phyloP scores from a whole-genome alignment of 2,888 invertebrate species.

The Serrognathus titanus region DNA sequence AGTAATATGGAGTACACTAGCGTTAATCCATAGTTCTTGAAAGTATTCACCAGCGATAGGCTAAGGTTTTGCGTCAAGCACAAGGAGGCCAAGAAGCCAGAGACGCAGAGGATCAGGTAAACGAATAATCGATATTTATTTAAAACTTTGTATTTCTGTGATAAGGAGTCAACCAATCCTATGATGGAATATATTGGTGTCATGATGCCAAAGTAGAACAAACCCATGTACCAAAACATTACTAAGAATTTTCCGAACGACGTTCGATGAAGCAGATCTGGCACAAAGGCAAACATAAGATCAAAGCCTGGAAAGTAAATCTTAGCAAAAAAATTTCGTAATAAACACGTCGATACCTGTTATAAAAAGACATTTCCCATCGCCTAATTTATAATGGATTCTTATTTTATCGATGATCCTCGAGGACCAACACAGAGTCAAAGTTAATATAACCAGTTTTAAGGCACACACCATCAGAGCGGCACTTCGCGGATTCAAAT shows the following conservation, averaged over 20 bases:
- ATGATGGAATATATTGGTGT: conserved; percentile 13
- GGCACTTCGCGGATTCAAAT: conserved; percentile 8
- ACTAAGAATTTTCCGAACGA: conserved; percentile 7
- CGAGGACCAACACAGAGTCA: conserved; percentile 2
- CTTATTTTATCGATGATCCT: conserved; percentile 3
- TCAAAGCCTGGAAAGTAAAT: conserved; percentile 4
- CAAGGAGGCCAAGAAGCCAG: conserved; percentile 9
- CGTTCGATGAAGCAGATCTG: conserved; percentile 9
- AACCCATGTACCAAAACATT: conserved; percentile 16
- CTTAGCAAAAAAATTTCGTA: neutral
- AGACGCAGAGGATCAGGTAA: conserved; percentile 9
- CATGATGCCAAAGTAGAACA: conserved; percentile 8
- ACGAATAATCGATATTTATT: conserved; percentile 8
- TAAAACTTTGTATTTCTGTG: conserved; percentile 14
- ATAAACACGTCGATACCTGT: neutral
- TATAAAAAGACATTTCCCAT: conserved; percentile 7
- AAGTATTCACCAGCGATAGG: conserved; percentile 9
- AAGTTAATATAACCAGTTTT: conserved; percentile 2
- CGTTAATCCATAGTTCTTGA: conserved; percentile 14
- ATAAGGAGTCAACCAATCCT: conserved; percentile 13
- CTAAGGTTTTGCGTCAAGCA: conserved; percentile 8
- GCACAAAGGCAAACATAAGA: conserved; percentile 7
- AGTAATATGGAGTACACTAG: conserved; percentile 11
- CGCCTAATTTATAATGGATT: conserved; percentile 3
- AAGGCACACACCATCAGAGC: conserved; percentile 5